phyloP scores from a whole-genome alignment of 2,888 invertebrate genomes.

The Apomyelois bistriatella region DNA sequence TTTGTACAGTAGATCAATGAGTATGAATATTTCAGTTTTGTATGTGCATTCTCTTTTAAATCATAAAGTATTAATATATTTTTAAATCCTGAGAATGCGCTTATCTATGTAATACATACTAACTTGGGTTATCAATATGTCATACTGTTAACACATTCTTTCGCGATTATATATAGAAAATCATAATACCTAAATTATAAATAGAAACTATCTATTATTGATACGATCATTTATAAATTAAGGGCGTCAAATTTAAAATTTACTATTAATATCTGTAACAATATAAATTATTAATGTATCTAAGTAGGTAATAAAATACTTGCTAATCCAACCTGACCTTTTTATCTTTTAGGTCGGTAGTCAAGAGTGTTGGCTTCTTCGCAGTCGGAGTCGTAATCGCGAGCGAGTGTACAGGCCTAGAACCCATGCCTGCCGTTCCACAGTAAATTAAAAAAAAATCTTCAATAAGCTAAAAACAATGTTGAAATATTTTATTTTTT shows the following conservation, averaged over 20 bases:
- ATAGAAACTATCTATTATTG: no score
- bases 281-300: not conserved
- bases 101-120: not conserved
- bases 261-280: not conserved
- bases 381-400: slow-evolving; percentile 88
- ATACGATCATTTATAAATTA: no score
- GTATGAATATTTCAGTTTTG: no score
- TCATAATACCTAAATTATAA: not conserved
- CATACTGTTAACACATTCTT: not conserved
- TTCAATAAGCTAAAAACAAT: slow-evolving; percentile 40
- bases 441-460: slow-evolving; percentile 43
- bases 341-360: slow-evolving; percentile 84
- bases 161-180: no score
- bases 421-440: slow-evolving; percentile 83
- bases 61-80: no score
- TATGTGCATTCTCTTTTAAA: no score
- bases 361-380: slow-evolving; percentile 90
- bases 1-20: no score
- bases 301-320: slow-evolving; percentile 11
- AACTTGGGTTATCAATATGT: not conserved
- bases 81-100: not conserved
- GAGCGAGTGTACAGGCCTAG: slow-evolving; percentile 87
- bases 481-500: slow-evolving; percentile 61
- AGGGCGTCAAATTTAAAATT: not conserved
- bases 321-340: slow-evolving; percentile 14